These are phyloP conservation scores for Struthio camelus DNA, from an alignment of 2,113 vertebrate species.

Conservation along the genomic window DNA sequence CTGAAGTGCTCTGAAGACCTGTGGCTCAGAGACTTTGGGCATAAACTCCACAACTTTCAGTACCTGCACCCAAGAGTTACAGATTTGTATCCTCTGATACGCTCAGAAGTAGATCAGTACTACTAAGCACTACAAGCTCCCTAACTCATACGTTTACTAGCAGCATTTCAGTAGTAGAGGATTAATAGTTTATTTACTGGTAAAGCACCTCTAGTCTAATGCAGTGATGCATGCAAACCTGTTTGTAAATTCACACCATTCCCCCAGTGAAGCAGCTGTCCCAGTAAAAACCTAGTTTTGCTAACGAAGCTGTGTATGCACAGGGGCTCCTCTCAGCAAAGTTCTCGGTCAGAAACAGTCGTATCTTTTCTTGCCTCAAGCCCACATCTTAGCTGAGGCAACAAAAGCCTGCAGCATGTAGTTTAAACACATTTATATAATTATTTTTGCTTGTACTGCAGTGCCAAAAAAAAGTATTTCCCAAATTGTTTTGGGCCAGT, in stretches of 20 bases:
- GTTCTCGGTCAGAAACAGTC: background rate
- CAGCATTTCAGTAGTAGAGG: background rate
- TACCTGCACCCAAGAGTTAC: background rate
- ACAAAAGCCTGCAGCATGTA: background rate
- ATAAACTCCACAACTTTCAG: background rate
- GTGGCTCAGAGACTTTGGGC: fast-evolving
- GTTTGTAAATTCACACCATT: background rate
- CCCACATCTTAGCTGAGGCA: background rate
- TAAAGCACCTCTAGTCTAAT: background rate
- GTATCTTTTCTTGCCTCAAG: background rate
- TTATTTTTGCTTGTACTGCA: background rate
- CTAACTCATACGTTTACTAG: background rate
- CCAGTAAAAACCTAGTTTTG: background rate
- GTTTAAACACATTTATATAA: background rate
- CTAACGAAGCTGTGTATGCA: background rate
- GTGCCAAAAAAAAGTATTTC: background rate
- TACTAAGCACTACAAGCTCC: background rate
- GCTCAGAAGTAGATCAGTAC: background rate
- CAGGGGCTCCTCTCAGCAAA: background rate
- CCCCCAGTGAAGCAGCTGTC: background rate
- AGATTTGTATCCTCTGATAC: background rate
- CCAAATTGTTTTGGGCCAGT: background rate
- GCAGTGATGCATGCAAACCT: background rate
- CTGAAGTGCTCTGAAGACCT: background rate
- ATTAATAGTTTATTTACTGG: background rate